phyloP scores from a whole-genome alignment of 1,140 invertebrate species.

The Bombus soroeensis region DNA sequence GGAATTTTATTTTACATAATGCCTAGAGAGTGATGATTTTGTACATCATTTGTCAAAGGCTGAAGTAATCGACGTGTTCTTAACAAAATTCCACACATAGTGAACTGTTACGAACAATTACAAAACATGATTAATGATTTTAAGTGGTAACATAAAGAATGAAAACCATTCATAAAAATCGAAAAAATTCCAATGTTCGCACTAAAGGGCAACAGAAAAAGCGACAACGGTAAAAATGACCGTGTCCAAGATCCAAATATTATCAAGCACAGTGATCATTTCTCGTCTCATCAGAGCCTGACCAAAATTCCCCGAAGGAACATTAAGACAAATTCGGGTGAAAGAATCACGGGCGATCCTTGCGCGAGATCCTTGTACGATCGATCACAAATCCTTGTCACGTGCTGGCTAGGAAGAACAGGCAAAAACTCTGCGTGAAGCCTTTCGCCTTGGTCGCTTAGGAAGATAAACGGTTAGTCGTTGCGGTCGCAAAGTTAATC shows the following conservation, averaged over 20 bases:
- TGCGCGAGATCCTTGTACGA: no score
- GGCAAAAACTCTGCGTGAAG: neutral
- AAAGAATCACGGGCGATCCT: neutral
- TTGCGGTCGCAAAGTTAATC: slow-evolving; percentile 16
- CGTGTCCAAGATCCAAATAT: no score
- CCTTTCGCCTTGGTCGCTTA: slow-evolving; percentile 13
- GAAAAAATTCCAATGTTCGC: no score
- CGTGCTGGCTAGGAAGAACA: neutral
- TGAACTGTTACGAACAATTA: neutral
- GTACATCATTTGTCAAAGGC: neutral
- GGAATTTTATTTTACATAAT: no score
- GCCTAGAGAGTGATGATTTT: neutral
- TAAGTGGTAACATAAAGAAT: neutral
- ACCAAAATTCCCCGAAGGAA: neutral
- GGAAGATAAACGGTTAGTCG: neutral
- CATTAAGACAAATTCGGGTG: neutral
- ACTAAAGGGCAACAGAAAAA: no score
- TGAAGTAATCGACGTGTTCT: neutral
- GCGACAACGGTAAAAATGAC: no score
- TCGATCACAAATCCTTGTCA: neutral
- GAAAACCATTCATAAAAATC: no score
- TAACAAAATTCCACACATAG: neutral
- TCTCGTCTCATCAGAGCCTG: no score
- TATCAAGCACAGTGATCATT: no score
- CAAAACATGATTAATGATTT: neutral